These are phyloP conservation scores for Pterocles orientalis DNA, from an alignment of 2,113 vertebrate species.

Conservation along the genomic window DNA sequence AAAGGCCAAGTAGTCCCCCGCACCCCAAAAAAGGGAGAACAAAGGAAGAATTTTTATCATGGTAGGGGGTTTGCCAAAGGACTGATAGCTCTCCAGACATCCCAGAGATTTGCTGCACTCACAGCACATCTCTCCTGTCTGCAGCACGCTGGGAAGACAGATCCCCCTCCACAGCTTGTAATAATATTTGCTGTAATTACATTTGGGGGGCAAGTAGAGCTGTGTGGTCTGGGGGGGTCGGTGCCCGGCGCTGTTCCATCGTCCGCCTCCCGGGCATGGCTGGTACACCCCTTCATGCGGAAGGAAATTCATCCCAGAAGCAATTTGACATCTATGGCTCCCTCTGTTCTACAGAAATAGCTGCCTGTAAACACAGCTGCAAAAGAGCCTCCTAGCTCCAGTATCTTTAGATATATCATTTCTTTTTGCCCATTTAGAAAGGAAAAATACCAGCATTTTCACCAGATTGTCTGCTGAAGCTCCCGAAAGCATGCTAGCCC, in stretches of 20 bases:
- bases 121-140: not conserved
- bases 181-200: not conserved
- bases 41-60: not conserved
- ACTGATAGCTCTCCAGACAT: not conserved
- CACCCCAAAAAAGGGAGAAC: not conserved
- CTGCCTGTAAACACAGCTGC: slow-evolving; percentile 42
- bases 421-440: not conserved
- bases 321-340: not conserved
- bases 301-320: not conserved
- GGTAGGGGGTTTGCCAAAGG: not conserved
- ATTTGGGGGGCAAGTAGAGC: not conserved
- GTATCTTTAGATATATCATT: not conserved
- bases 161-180: not conserved
- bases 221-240: not conserved
- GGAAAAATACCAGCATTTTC: not conserved
- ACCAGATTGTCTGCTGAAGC: not conserved
- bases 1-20: not conserved
- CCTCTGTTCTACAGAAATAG: slow-evolving; percentile 22
- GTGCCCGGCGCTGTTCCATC: accelerated
- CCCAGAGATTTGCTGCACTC: not conserved
- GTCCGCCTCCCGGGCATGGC: not conserved
- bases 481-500: not conserved
- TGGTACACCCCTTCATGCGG: not conserved
- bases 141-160: not conserved
- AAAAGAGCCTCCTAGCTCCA: not conserved